These are phyloP conservation scores for Tympanuchus pallidicinctus DNA, from an alignment of 2,113 vertebrate genomes.

Conservation along the genomic window DNA sequence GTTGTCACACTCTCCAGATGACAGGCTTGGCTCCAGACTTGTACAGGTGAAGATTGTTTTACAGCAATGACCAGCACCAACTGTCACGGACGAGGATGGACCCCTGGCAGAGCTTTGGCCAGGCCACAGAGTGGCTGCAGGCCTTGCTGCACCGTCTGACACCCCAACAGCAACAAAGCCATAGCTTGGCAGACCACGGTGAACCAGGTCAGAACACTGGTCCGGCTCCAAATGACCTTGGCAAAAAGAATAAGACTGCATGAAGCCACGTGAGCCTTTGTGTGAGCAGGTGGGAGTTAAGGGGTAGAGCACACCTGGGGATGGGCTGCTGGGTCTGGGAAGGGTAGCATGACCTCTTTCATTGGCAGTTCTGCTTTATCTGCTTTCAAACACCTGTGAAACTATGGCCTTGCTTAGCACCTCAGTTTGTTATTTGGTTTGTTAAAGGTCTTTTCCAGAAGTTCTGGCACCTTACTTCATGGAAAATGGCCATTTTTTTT, in stretches of 20 bases:
- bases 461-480: neutral
- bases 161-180: neutral
- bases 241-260: neutral
- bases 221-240: neutral
- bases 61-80: neutral
- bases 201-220: neutral
- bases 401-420: neutral
- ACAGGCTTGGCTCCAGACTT: neutral
- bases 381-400: neutral
- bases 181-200: accelerated
- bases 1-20: neutral
- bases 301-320: neutral
- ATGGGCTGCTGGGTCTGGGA: neutral
- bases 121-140: neutral
- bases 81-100: neutral
- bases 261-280: neutral
- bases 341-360: neutral
- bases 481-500: neutral
- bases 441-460: neutral
- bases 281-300: neutral
- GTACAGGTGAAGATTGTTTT: neutral
- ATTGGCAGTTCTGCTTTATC: neutral
- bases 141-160: neutral
- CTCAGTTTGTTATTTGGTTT: neutral
- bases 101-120: neutral